Evolutionary conservation across 2,113 vertebrate genomes (phyloP).

Genomic region (Mustela lutreola): DNA sequence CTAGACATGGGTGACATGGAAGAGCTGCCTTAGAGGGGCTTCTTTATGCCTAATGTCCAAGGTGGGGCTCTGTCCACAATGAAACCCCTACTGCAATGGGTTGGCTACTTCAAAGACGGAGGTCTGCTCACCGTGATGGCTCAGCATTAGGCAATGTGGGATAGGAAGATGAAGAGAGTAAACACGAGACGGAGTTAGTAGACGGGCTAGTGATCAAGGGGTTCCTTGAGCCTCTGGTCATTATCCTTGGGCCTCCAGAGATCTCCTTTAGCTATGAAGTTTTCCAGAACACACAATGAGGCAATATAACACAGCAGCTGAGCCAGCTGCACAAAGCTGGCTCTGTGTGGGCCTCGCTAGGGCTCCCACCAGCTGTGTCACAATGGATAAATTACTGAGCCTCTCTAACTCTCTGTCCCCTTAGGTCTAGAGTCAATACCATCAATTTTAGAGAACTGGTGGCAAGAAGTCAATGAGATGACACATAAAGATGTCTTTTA

Average conservation of each 20-base stretch:
- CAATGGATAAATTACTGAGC: neutral
- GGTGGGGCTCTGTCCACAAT: neutral
- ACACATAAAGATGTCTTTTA: neutral
- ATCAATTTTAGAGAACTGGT: neutral
- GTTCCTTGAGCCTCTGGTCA: neutral
- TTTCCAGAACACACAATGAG: neutral
- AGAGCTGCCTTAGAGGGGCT: neutral
- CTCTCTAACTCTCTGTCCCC: neutral
- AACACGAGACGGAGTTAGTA: neutral
- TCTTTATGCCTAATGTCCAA: neutral
- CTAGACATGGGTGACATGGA: neutral
- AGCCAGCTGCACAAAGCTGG: neutral
- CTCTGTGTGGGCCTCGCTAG: neutral
- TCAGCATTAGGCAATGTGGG: neutral
- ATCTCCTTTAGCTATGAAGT: neutral
- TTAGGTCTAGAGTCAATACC: neutral
- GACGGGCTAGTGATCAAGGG: neutral
- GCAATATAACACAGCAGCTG: neutral
- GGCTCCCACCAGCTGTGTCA: neutral
- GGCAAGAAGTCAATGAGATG: neutral
- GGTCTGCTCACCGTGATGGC: neutral
- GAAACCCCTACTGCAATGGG: neutral
- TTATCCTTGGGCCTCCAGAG: neutral
- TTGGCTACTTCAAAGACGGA: neutral
- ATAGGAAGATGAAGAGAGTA: neutral